phyloP scores from a whole-genome alignment of 2,113 vertebrate genomes.

The Poeciliopsis occidentalis region DNA sequence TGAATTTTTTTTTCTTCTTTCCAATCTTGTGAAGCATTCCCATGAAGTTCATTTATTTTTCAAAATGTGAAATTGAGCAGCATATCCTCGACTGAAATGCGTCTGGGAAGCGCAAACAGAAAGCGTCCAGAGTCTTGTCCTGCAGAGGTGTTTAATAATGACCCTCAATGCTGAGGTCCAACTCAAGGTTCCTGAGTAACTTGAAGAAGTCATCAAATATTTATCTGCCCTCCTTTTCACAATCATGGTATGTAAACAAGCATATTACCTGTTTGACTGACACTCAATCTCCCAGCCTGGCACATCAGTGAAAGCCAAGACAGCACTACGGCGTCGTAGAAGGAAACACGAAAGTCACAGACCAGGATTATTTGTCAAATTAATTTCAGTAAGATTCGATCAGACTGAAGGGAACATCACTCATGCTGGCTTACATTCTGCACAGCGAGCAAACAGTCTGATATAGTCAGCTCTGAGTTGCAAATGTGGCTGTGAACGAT shows the following conservation, averaged over 20 bases:
- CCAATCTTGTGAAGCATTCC: no score
- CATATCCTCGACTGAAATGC: no score
- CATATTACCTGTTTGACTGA: conserved; percentile 74
- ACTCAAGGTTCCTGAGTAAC: conserved; percentile 71
- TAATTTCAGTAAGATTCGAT: conserved; percentile 32
- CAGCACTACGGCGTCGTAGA: no score
- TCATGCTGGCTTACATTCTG: neutral
- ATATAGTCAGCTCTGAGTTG: conserved; percentile 12
- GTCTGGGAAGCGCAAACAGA: neutral
- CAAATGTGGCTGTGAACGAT: conserved; percentile 7
- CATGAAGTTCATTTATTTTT: no score
- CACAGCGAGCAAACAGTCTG: neutral
- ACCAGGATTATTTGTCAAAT: conserved; percentile 49
- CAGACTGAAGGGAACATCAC: neutral
- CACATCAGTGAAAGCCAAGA: no score
- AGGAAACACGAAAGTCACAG: conserved; percentile 45
- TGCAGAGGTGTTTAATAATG: conserved; percentile 74
- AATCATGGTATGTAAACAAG: conserved; percentile 78
- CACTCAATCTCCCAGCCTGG: conserved; percentile 47
- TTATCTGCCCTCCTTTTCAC: conserved; percentile 75
- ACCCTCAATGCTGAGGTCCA: conserved; percentile 52
- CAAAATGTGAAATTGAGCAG: no score
- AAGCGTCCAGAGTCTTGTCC: conserved; percentile 22
- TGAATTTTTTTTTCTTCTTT: no score
- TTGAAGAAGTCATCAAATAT: conserved; percentile 79